Percentiles rank a stretch among this genome's conserved stretches.
Conservation (phyloP, 2,113 vertebrate species). For the Saguinus midas region DNA sequence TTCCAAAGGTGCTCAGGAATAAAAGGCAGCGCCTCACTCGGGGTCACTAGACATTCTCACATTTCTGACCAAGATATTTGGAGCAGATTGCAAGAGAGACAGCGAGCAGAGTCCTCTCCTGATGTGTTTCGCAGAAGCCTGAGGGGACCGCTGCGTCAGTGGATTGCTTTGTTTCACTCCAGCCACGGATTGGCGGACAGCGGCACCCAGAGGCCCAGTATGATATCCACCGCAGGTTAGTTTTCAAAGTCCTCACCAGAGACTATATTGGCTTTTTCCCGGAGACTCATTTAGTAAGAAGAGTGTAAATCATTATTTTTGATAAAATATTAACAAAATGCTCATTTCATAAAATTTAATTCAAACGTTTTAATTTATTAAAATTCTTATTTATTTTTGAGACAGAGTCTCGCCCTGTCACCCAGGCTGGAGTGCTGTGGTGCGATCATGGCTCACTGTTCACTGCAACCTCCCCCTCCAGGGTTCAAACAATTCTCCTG, state of each 20-base stretch:
- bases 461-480: no score
- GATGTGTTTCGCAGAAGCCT: background rate
- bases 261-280: background rate
- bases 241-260: background rate
- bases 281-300: background rate
- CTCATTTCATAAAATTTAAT: conserved; percentile 23
- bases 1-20: background rate
- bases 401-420: no score
- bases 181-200: conserved; percentile 53
- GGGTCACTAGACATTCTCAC: background rate
- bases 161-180: background rate
- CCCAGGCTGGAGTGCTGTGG: no score
- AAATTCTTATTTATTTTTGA: background rate
- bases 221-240: background rate
- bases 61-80: background rate
- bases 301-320: background rate
- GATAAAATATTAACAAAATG: conserved; percentile 4
- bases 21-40: background rate
- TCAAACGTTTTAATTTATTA: conserved; percentile 11
- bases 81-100: background rate
- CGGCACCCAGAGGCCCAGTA: conserved; percentile 67
- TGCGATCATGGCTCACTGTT: no score
- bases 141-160: conserved; percentile 24
- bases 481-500: no score
- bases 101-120: background rate